phyloP scores from a whole-genome alignment of 1,140 invertebrate species.

The Physella acuta region DNA sequence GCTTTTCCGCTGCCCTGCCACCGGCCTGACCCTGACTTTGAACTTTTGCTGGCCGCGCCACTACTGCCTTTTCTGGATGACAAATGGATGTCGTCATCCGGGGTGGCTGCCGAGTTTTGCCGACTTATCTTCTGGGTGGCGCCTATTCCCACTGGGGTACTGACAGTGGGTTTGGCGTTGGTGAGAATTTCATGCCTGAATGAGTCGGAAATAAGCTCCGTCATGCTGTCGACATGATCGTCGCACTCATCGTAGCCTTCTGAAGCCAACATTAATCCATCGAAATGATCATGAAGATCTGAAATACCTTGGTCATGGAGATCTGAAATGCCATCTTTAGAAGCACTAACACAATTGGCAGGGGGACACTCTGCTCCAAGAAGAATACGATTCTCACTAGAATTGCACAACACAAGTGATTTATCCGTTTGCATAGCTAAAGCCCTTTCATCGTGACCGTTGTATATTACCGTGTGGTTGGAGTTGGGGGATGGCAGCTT shows the following conservation, averaged over 20 bases:
- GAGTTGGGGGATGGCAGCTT: background rate
- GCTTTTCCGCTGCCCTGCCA: conserved; percentile 27
- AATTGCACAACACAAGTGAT: background rate
- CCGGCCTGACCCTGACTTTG: conserved; percentile 20
- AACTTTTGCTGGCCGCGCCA: conserved; percentile 13
- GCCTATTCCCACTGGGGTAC: background rate
- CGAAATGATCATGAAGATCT: conserved; percentile 4
- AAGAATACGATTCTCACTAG: conserved; percentile 7
- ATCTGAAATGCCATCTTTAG: conserved; percentile 1
- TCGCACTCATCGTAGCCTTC: conserved; percentile 27
- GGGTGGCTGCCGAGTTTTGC: background rate
- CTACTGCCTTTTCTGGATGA: conserved; percentile 18
- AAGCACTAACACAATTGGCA: background rate
- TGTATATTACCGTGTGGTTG: background rate
- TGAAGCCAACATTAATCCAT: conserved; percentile 7
- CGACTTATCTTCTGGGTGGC: background rate
- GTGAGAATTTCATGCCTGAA: conserved; percentile 26
- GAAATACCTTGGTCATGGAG: background rate
- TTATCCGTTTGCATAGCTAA: conserved; percentile 23
- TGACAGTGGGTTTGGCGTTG: conserved; percentile 19
- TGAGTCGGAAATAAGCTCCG: conserved; percentile 31
- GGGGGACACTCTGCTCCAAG: background rate
- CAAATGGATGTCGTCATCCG: background rate
- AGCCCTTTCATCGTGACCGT: background rate
- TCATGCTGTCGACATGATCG: conserved; percentile 27